Evolutionary conservation across 2,113 vertebrate species (phyloP).

Genomic region (Brachyhypopomus gauderio): DNA sequence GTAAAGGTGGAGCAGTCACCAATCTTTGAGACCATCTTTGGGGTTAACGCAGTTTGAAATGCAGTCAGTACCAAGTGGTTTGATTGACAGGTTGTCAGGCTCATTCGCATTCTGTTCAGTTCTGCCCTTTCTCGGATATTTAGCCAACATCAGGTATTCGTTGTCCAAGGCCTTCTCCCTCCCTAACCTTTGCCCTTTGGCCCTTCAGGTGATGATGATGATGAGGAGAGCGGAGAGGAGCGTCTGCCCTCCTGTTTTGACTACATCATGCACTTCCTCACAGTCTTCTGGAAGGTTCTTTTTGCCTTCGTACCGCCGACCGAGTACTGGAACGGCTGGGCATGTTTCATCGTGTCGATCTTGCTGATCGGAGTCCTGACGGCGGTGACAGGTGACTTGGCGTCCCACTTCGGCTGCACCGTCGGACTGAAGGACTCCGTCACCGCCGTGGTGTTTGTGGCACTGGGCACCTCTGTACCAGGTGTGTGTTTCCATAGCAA

Average conservation of each 20-base stretch:
- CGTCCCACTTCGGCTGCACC: conserved; percentile 83
- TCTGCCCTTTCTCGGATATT: conserved; percentile 27
- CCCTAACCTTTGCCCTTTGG: conserved; percentile 1
- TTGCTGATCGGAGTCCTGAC: conserved; percentile 79
- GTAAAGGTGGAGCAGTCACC: not conserved
- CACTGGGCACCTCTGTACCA: conserved; percentile 81
- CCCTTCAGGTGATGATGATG: conserved; percentile 78
- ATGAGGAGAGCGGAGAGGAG: conserved; percentile 82
- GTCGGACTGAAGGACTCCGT: conserved; percentile 82
- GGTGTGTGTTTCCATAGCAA: conserved; percentile 59
- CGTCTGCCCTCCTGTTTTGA: conserved; percentile 83
- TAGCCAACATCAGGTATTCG: conserved; percentile 28
- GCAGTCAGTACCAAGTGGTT: not conserved
- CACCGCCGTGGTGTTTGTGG: conserved; percentile 84
- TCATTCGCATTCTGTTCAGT: conserved; percentile 19
- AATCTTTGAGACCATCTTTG: too few relatives aligned
- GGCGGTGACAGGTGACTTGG: conserved; percentile 80
- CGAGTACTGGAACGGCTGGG: conserved; percentile 86
- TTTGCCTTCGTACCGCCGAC: conserved; percentile 83
- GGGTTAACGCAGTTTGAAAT: conserved; percentile 31
- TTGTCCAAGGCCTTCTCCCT: not conserved
- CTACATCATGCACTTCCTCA: conserved; percentile 88
- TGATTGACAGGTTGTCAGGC: conserved; percentile 7
- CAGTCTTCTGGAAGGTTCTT: conserved; percentile 86
- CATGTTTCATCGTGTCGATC: conserved; percentile 83